These are phyloP conservation scores for Copidosoma floridanum DNA, from an alignment of 1,140 invertebrate genomes.

Conservation along the genomic window DNA sequence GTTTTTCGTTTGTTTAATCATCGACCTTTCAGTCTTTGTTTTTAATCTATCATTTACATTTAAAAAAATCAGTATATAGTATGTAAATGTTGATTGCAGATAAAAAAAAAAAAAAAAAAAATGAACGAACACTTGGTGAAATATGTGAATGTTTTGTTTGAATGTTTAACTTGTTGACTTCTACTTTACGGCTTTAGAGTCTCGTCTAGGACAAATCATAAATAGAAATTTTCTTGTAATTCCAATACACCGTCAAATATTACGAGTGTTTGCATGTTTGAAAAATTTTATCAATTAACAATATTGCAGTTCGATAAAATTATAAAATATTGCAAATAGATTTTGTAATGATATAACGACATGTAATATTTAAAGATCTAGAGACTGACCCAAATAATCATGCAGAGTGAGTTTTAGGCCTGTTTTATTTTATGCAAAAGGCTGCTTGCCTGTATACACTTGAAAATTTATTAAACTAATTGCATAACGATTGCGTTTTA, in stretches of 20 bases:
- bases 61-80: constrained; percentile 4
- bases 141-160: constrained; percentile 11
- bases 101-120: constrained; percentile 8
- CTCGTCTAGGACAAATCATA: background rate
- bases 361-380: constrained; percentile 9
- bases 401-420: constrained; percentile 23
- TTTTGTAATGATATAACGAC: constrained; percentile 30
- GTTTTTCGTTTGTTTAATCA: constrained; percentile 11
- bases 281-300: constrained; percentile 5
- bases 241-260: background rate
- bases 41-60: constrained; percentile 22
- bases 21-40: constrained; percentile 1
- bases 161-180: constrained; percentile 5
- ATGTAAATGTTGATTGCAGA: constrained; percentile 8
- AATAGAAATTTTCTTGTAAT: background rate
- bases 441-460: constrained; percentile 15
- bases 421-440: constrained; percentile 23
- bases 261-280: background rate
- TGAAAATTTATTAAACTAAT: constrained; percentile 14
- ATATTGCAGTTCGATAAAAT: constrained; percentile 15
- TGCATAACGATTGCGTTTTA: constrained; percentile 25
- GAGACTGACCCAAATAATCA: constrained; percentile 23
- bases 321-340: constrained; percentile 18
- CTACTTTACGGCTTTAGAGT: background rate
- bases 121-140: constrained; percentile 11